Evolutionary conservation across 1,140 invertebrate species (phyloP).

Genomic region (Drosophila burlai): DNA sequence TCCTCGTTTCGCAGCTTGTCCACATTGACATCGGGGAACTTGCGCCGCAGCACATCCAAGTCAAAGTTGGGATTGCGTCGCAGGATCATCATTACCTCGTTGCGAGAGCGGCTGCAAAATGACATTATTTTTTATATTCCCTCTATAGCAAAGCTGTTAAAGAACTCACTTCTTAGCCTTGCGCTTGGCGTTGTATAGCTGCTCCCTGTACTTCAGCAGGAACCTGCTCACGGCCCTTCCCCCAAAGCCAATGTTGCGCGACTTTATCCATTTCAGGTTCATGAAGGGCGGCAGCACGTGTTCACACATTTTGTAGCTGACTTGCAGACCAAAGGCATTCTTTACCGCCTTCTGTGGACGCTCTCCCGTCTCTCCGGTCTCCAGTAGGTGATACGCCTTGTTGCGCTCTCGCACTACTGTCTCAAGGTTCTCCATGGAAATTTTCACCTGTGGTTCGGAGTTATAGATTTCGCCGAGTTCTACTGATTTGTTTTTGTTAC

Average conservation of each 20-base stretch:
- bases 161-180: constrained; percentile 86
- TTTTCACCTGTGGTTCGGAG: constrained; percentile 86
- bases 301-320: constrained; percentile 86
- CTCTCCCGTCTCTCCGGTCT: constrained; percentile 95
- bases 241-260: constrained; percentile 84
- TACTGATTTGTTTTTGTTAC: constrained; percentile 85
- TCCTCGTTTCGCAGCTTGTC: constrained; percentile 87
- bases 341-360: constrained; percentile 86
- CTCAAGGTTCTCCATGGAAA: constrained; percentile 98
- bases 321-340: constrained; percentile 88
- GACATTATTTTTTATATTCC: constrained; percentile 2
- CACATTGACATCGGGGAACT: constrained; percentile 92
- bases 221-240: constrained; percentile 89
- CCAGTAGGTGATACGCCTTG: constrained; percentile 94
- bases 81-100: constrained; percentile 89
- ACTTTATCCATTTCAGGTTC: constrained; percentile 88
- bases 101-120: constrained; percentile 87
- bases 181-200: constrained; percentile 87
- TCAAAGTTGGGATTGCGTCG: constrained; percentile 92
- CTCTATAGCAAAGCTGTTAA: no score
- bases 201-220: constrained; percentile 88
- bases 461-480: not conserved
- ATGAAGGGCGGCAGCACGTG: constrained; percentile 87
- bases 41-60: constrained; percentile 88
- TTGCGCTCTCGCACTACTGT: constrained; percentile 96